Base-by-base conservation (phyloP, 2,113 vertebrate species). In the Apus apus region DNA sequence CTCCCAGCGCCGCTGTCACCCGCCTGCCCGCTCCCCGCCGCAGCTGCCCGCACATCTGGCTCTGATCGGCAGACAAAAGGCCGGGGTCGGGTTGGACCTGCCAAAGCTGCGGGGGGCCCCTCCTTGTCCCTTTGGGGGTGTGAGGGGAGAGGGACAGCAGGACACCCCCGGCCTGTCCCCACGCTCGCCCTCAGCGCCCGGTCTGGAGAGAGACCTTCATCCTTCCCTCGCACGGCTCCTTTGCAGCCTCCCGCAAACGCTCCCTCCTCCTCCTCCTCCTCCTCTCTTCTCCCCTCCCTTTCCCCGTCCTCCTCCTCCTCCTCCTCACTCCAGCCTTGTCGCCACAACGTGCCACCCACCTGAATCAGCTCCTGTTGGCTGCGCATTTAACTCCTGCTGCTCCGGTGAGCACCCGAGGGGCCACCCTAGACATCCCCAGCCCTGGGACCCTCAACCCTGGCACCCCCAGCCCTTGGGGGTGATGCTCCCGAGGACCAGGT, bases 261-360 rank as follows among this genome's bases (percentile, higher is more conserved):
- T 74, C 20, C 66, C 54, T 30, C 57, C 38, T 40, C 57, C 76
- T 57, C 89, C 67, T 76, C 77, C 58, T 65, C 60, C 64, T 74
- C 45, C 45, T 92, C 45, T 92, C 72, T 38, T 70, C 50, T 75
- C 83, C 38, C 94, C 85, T 90, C 91, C 93, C 85, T 85, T 64
- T 87, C 62, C 78, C 90, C 51, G 36, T 66, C 92, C 85, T 66
- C 86, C 89, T 88, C 82, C 77, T 92, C 70, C 85, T 65, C 86
- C 89, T 88, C 82, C 78, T 90, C 71, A 15, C 92, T 75, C 72
- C 4, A 72, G 80, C 15, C 93, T 51, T 68, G 88, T 92, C 86
- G 14, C 94, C 95, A 87, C 27, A 67, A 70, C 58, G 90, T 90
- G 95, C 97, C 97, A 90, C 96, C 97, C 96, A 96, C 97, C 96